Evolutionary conservation across 2,113 vertebrate species (phyloP).

Genomic region (Anser brachyrhynchus): DNA sequence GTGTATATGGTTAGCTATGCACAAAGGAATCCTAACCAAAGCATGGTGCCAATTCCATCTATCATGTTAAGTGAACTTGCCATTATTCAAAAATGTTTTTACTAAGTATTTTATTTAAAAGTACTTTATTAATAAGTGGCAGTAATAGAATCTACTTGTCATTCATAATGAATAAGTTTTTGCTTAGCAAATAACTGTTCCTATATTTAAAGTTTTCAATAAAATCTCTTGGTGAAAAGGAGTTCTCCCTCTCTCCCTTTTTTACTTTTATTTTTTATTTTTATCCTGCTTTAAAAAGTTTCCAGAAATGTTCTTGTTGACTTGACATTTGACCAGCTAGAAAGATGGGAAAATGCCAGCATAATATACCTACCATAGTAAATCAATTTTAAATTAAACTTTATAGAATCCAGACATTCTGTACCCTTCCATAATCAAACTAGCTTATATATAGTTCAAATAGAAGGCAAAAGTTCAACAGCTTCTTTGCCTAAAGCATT

Average conservation of each 20-base stretch:
- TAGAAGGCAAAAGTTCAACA: constrained; percentile 33
- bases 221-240: neutral
- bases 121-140: neutral
- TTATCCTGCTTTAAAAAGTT: neutral
- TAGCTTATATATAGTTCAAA: neutral
- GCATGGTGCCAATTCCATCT: neutral
- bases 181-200: neutral
- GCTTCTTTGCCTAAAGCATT: neutral
- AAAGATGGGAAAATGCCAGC: neutral
- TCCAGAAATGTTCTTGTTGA: neutral
- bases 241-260: neutral
- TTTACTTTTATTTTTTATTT: neutral
- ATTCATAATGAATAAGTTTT: neutral
- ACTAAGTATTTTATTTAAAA: neutral
- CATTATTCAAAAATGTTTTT: neutral
- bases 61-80: neutral
- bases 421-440: neutral
- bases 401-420: neutral
- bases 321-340: neutral
- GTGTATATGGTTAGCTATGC: neutral
- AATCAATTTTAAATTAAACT: neutral
- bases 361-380: neutral
- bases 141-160: neutral
- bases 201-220: neutral
- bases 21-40: neutral